Base-by-base conservation (phyloP, 2,113 vertebrate genomes). In the Brachirus orientalis region DNA sequence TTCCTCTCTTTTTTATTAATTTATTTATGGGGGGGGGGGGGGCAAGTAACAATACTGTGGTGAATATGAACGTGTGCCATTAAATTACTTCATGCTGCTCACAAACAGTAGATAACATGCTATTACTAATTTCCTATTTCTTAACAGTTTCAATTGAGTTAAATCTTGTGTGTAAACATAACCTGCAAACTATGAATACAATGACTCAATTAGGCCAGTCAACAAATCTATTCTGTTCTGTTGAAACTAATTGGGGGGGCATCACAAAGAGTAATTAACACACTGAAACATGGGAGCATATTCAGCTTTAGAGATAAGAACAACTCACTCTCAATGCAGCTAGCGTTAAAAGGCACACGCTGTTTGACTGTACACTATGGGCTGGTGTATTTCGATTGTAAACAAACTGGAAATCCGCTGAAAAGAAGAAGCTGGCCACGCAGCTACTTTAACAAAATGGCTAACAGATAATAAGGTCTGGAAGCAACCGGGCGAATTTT, bases 391-490 rank as follows among this genome's bases (percentile, higher is more conserved):
- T 33, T 46, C 16, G 19, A 43, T 17, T 55, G 13, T 14, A 53
- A 66, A 61, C 38, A 68, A 64, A 64, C 9, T 3, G 5, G 12
- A 22, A 14, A 46, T 11, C 2, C 35, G 47, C n/a, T 17, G 2
- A 17, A 14, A n/a, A 10, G 7, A 6, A 37, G 51, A 12, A 10
- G 51, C 50, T 37, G n/a, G n/a, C n/a, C 18, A 44, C 17, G 17
- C 28, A 35, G 48, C 33, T 64, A 48, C 13, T 67, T 60, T 60
- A 73, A 63, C 67, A 78, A 57, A 43, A 60, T 28, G 82, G 83
- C 84, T 85, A 88, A 77, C 64, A 20, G 55, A 12, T 65, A 73
- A 72, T 69, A 10, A 12, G 44, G 6, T 54, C 58, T 10, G 54
- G n/a, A n/a, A 63, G 62, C 47, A 74, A 63, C 55, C 60, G 64